A percentile compares a stretch with the other conserved stretches of the same genome.
Evolutionary conservation across 1,140 invertebrate species (phyloP).

Genomic region (Colletes gigas): DNA sequence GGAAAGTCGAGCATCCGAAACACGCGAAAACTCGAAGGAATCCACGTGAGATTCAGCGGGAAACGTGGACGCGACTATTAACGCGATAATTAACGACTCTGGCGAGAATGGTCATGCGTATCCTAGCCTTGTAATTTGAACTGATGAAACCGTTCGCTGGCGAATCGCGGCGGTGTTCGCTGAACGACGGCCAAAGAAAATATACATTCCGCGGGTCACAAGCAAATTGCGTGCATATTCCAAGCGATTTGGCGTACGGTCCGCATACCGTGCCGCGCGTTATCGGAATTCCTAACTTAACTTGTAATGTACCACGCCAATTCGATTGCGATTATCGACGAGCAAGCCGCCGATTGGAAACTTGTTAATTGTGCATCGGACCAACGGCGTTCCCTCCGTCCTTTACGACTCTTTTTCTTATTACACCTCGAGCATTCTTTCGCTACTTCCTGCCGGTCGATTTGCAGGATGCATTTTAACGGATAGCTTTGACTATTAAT

Average conservation of each 20-base stretch:
- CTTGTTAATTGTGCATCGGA: conserved; percentile 42
- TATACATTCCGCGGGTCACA: conserved; percentile 47
- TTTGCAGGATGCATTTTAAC: neutral
- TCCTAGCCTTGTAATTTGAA: conserved; percentile 30
- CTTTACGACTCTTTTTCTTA: neutral
- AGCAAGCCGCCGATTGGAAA: conserved; percentile 24
- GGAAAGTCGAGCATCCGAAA: neutral
- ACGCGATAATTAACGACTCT: conserved; percentile 20
- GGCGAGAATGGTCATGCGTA: conserved; percentile 5
- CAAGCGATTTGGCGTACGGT: conserved; percentile 47
- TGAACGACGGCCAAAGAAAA: conserved; percentile 26
- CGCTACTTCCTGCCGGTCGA: neutral
- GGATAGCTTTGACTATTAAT: too few species aligned
- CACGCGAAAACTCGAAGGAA: neutral
- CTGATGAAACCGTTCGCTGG: conserved; percentile 5
- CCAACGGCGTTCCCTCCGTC: neutral
- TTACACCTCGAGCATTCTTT: too few species aligned
- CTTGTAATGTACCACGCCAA: conserved; percentile 20
- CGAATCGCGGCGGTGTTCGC: neutral
- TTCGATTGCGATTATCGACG: conserved; percentile 40
- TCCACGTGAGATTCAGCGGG: neutral
- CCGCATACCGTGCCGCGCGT: conserved; percentile 42
- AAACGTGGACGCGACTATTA: conserved; percentile 4
- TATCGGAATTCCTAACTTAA: conserved; percentile 52
- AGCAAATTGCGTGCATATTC: neutral